Conservation (phyloP, 92 coral and sea anemone species). For the Pocillopora meandrina region DNA sequence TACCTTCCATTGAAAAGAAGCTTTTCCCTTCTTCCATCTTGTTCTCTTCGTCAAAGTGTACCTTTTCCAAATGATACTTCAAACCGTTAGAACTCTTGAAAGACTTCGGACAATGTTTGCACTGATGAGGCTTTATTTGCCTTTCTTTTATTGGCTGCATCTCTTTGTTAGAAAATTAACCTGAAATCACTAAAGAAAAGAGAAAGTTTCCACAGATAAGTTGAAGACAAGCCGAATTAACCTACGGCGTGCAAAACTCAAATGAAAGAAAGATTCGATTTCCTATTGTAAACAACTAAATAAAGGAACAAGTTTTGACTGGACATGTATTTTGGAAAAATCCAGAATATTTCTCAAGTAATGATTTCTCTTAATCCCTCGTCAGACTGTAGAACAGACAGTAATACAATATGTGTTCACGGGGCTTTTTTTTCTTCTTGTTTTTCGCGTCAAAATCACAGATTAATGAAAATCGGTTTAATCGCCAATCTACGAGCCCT, state of each 20-base stretch:
- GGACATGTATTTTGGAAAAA: background rate
- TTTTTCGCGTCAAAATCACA: background rate
- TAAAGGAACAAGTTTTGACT: too few relatives aligned
- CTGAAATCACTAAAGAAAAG: background rate
- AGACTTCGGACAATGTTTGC: constrained; percentile 65
- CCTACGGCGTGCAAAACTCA: background rate
- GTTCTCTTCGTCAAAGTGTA: constrained; percentile 53
- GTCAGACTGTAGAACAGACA: background rate
- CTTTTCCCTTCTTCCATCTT: constrained; percentile 8
- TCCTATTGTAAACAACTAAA: background rate
- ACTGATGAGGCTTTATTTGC: constrained; percentile 54
- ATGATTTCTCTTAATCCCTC: background rate
- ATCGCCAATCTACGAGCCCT: background rate
- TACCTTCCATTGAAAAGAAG: background rate
- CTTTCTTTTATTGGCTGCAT: constrained; percentile 73
- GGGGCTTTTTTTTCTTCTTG: background rate
- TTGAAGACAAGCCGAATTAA: too few relatives aligned
- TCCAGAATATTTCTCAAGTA: background rate
- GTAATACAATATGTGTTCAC: background rate
- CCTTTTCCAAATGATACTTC: constrained; percentile 70
- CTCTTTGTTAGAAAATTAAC: background rate
- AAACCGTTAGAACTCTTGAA: constrained; percentile 82
- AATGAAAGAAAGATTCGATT: background rate
- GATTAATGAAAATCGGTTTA: background rate
- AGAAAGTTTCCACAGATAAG: background rate